phyloP scores from a whole-genome alignment of 2,888 invertebrate genomes.

The Rhabditoides inermis region DNA sequence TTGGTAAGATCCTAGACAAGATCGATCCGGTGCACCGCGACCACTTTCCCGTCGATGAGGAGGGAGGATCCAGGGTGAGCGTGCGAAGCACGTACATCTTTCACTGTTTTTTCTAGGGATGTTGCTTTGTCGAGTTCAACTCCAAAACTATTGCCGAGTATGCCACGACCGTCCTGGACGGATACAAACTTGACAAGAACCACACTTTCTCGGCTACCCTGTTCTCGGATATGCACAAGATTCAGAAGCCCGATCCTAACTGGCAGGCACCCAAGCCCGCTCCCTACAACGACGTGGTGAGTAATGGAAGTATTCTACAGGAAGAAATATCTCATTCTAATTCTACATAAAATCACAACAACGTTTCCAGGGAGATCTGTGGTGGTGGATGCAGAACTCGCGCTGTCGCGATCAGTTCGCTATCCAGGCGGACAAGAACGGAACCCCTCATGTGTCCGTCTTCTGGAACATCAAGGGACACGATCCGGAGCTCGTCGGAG shows the following conservation, averaged over 20 bases:
- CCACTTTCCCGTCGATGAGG: conserved; percentile 75
- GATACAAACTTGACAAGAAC: conserved; percentile 86
- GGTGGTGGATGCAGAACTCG: conserved; percentile 81
- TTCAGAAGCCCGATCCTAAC: conserved; percentile 77
- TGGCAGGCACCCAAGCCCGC: conserved; percentile 84
- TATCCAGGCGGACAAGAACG: conserved; percentile 72
- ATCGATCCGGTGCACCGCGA: conserved; percentile 78
- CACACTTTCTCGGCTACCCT: conserved; percentile 83
- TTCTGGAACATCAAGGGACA: conserved; percentile 33
- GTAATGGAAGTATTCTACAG: conserved; percentile 6
- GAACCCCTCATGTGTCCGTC: conserved; percentile 23
- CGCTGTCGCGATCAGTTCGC: conserved; percentile 93
- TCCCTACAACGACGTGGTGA: conserved; percentile 67
- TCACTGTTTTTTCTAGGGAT: conserved; percentile 33
- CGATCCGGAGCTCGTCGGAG: conserved; percentile 27
- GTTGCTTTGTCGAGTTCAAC: conserved; percentile 41
- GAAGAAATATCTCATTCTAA: too few species aligned
- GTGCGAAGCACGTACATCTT: not conserved
- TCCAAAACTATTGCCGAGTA: conserved; percentile 58
- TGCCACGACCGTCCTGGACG: conserved; percentile 78
- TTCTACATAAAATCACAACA: too few species aligned
- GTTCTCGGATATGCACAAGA: conserved; percentile 72
- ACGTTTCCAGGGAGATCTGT: conserved; percentile 69
- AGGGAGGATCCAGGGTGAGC: conserved; percentile 64
- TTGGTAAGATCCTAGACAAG: conserved; percentile 64